phyloP scores from a whole-genome alignment of 2,113 vertebrate species.

The Clupea harengus region DNA sequence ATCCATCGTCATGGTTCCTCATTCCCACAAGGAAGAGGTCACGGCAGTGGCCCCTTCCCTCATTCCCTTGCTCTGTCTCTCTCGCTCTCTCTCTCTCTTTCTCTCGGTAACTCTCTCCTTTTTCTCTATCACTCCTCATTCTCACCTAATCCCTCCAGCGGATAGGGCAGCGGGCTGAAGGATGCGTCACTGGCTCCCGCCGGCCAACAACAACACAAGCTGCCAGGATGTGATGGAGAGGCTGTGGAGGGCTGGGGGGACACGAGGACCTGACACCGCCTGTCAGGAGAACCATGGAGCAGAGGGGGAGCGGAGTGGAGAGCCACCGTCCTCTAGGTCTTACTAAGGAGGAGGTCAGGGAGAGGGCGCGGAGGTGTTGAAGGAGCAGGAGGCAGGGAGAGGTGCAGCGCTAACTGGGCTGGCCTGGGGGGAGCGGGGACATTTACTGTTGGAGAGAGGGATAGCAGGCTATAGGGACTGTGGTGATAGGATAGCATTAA shows the following conservation, averaged over 20 bases:
- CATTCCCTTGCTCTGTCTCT: not conserved
- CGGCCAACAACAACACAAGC: constrained; percentile 65
- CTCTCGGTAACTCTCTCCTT: not conserved
- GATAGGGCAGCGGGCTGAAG: not conserved
- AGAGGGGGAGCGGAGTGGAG: not conserved
- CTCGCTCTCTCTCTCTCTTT: not conserved
- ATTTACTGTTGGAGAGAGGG: not conserved
- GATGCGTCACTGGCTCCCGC: not conserved
- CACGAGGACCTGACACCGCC: constrained; percentile 36
- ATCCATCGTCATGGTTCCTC: not conserved
- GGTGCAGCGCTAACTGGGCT: not conserved
- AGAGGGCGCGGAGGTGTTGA: not conserved
- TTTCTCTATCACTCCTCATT: constrained; percentile 38
- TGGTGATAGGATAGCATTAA: not conserved
- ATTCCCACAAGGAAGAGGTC: constrained; percentile 31
- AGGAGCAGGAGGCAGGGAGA: not conserved
- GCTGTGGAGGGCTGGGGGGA: constrained; percentile 49
- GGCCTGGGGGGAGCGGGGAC: not conserved
- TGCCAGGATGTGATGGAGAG: constrained; percentile 62
- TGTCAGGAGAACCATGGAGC: not conserved
- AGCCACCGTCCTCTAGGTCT: not conserved
- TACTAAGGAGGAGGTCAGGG: not conserved
- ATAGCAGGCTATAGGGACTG: not conserved
- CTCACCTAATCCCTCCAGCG: constrained; percentile 59
- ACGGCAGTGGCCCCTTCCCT: constrained; percentile 29